Conservation (phyloP, 1,140 invertebrate species). For the Zaprionus vittiger region DNA sequence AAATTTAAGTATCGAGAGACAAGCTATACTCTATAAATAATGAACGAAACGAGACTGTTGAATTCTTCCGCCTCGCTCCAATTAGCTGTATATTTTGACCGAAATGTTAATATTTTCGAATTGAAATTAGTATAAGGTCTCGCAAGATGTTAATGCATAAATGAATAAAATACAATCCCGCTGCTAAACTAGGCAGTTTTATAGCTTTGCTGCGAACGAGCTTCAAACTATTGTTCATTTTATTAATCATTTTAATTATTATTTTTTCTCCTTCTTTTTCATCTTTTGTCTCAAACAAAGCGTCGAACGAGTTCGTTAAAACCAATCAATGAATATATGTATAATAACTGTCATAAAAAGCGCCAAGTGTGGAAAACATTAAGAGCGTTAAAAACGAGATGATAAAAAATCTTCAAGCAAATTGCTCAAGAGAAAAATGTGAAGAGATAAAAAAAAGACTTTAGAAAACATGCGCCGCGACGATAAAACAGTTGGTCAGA, state of each 20-base stretch:
- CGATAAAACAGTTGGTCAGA: conserved; percentile 56
- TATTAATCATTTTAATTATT: conserved; percentile 44
- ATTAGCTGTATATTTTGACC: conserved; percentile 27
- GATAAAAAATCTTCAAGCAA: conserved; percentile 31
- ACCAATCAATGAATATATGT: conserved; percentile 75
- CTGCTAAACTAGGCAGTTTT: conserved; percentile 37
- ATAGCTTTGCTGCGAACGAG: conserved; percentile 6
- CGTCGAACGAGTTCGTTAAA: conserved; percentile 56
- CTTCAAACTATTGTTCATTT: conserved; percentile 35
- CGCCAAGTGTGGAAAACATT: conserved; percentile 77
- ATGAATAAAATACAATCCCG: conserved; percentile 13
- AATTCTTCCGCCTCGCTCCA: conserved; percentile 25
- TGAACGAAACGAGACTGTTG: conserved; percentile 11
- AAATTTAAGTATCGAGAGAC: background rate
- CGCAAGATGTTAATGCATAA: conserved; percentile 31
- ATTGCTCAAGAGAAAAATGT: conserved; percentile 23
- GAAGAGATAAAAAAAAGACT: conserved; percentile 16
- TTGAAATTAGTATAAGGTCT: conserved; percentile 18
- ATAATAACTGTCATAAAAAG: conserved; percentile 68
- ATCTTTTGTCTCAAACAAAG: conserved; percentile 31
- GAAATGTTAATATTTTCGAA: conserved; percentile 11
- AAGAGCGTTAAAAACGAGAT: conserved; percentile 47
- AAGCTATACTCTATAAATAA: background rate
- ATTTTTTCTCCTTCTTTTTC: conserved; percentile 39
- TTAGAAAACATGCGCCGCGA: conserved; percentile 40